Base-by-base conservation (phyloP, 2,797 vertebrate genomes). In the Ispidina picta region DNA sequence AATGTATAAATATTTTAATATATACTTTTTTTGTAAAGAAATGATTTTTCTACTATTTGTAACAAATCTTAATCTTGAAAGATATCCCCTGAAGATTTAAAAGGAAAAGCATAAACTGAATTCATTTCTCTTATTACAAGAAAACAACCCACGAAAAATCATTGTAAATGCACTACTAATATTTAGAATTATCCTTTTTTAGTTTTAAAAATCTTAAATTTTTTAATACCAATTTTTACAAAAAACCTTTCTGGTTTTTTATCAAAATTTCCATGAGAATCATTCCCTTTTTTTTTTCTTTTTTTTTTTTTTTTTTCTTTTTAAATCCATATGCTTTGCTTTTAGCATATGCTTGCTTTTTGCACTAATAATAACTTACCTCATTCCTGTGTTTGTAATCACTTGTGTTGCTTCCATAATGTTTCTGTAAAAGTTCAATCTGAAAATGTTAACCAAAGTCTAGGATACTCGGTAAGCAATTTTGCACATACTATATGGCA, bases 1-100 rank as follows among this genome's bases (percentile, higher is more conserved):
- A 98, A 86, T 97, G 95, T 97, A 97, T 95, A 98, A 97, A 96
- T 98, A 98, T 98, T 98, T 98, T 98, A 98, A 98, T 98, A 98
- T 98, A 98, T 98, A 96, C 94, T 44, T 94, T 96, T 98, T 98
- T 98, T 98, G 96, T 97, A 98, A 98, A 97, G 92, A 97, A 97
- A 92, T 92, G 90, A 97, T 96, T 97, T 98, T 98, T 98, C 96
- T 98, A 98, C 96, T 96, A 94, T 98, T 98, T 98, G 96, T 98
- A 97, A 97, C 94, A 96, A 96, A 97, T 64, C 93, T 83, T 96
- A 96, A 97, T 95, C 92, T 92, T 96, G 81, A 89, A 94, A 96
- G 89, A 88, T 84, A 95, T 77, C 95, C 97, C 94, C 95, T 86
- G 82, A 96, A 96, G 95, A 97, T 97, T 97, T 97, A 96, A 96